A percentile compares a stretch with the other conserved stretches of the same genome.
Evolutionary conservation across 2,113 vertebrate species (phyloP).

Genomic region (Hystrix brachyura): DNA sequence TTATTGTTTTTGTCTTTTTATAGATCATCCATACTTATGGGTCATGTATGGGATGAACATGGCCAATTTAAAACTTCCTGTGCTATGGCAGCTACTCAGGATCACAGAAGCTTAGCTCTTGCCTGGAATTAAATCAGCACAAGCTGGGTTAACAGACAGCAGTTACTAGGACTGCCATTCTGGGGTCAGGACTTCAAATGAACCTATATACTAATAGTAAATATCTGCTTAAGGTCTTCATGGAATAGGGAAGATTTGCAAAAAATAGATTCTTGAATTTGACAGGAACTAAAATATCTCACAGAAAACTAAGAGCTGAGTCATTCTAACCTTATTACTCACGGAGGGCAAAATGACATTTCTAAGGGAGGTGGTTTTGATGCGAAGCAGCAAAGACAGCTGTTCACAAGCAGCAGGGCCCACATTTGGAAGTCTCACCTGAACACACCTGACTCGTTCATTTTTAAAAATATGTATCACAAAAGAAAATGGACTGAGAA

Average conservation of each 20-base stretch:
- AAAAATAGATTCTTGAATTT: neutral
- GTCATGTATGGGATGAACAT: rapidly evolving
- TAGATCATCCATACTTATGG: neutral
- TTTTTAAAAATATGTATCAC: neutral
- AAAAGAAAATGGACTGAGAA: neutral
- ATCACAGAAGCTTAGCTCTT: neutral
- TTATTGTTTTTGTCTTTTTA: neutral
- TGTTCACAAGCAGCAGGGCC: rapidly evolving
- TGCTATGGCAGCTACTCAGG: neutral
- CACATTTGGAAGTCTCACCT: neutral
- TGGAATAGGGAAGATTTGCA: neutral
- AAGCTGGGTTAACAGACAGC: neutral
- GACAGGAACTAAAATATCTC: neutral
- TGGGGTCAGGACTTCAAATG: neutral
- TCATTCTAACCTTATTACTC: neutral
- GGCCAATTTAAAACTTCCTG: neutral
- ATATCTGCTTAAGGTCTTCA: neutral
- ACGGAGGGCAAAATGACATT: neutral
- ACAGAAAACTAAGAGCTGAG: neutral
- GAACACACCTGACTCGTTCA: neutral
- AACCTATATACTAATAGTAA: neutral
- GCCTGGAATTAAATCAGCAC: neutral
- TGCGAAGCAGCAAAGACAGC: neutral
- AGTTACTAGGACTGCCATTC: neutral
- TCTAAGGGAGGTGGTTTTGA: neutral